Conservation (phyloP, 2,888 invertebrate genomes). For the Apamea epomidion region DNA sequence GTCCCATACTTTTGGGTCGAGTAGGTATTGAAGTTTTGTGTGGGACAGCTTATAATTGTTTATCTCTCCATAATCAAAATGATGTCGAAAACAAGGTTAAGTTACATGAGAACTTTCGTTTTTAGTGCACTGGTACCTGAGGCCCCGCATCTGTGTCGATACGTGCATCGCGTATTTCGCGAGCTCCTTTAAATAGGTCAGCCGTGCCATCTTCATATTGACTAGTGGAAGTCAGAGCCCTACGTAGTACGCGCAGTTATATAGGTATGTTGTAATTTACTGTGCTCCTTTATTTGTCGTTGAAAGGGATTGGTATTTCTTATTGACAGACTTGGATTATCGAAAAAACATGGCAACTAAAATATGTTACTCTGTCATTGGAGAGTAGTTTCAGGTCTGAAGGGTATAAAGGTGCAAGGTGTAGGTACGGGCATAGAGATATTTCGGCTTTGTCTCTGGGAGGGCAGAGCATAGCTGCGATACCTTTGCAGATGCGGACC, state of each 20-base stretch:
- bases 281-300: background rate
- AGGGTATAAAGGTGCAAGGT: background rate
- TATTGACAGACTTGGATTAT: background rate
- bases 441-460: background rate
- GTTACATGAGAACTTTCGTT: conserved; percentile 13
- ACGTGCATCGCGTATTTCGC: conserved; percentile 60
- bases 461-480: no score
- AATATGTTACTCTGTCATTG: background rate
- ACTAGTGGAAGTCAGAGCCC: conserved; percentile 53
- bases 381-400: background rate
- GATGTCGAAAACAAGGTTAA: background rate
- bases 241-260: conserved; percentile 31
- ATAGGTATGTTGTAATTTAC: background rate
- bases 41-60: no score
- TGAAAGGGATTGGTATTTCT: background rate
- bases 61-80: background rate
- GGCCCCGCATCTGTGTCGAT: conserved; percentile 44
- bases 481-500: background rate
- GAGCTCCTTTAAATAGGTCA: conserved; percentile 65
- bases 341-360: background rate
- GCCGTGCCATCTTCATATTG: conserved; percentile 67
- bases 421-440: background rate
- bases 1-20: background rate
- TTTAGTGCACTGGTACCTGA: conserved; percentile 9
- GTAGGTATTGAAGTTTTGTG: background rate